Conservation (phyloP, 1,140 invertebrate species). For the Drosophila rhopaloa region DNA sequence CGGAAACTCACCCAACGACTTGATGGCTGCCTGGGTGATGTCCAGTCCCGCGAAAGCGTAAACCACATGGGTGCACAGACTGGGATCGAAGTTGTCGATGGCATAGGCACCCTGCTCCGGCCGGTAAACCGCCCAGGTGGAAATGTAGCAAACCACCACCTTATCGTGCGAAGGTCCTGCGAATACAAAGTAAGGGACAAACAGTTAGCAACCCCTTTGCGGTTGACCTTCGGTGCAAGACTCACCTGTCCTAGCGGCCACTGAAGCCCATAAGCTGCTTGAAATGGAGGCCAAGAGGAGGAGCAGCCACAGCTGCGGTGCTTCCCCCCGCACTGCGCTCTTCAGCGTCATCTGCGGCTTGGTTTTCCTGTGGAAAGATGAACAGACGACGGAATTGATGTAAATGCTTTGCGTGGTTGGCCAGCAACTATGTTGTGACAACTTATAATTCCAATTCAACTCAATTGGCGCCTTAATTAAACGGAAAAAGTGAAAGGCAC, state of each 20-base stretch:
- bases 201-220: slow-evolving; percentile 43
- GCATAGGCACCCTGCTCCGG: slow-evolving; percentile 87
- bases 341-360: slow-evolving; percentile 12
- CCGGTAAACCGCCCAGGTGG: slow-evolving; percentile 91
- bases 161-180: slow-evolving; percentile 86
- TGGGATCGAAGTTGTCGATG: slow-evolving; percentile 90
- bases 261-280: slow-evolving; percentile 70
- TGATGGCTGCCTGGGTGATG: slow-evolving; percentile 87
- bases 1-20: slow-evolving; percentile 86
- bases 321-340: neutral
- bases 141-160: slow-evolving; percentile 92
- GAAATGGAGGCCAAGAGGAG: slow-evolving; percentile 34
- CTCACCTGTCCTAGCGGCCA: slow-evolving; percentile 66
- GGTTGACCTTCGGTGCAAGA: slow-evolving; percentile 11
- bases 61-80: slow-evolving; percentile 94
- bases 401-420: slow-evolving; percentile 54
- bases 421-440: slow-evolving; percentile 24
- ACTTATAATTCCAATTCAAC: slow-evolving; percentile 60
- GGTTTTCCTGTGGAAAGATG: slow-evolving; percentile 11
- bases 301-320: slow-evolving; percentile 37
- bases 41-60: slow-evolving; percentile 95
- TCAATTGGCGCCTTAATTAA: slow-evolving; percentile 65
- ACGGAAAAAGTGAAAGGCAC: slow-evolving; percentile 63
- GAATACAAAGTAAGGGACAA: slow-evolving; percentile 2
- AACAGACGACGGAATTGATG: slow-evolving; percentile 19